Evolutionary conservation across 2,113 vertebrate genomes (phyloP).

Genomic region (Fregata magnificens): DNA sequence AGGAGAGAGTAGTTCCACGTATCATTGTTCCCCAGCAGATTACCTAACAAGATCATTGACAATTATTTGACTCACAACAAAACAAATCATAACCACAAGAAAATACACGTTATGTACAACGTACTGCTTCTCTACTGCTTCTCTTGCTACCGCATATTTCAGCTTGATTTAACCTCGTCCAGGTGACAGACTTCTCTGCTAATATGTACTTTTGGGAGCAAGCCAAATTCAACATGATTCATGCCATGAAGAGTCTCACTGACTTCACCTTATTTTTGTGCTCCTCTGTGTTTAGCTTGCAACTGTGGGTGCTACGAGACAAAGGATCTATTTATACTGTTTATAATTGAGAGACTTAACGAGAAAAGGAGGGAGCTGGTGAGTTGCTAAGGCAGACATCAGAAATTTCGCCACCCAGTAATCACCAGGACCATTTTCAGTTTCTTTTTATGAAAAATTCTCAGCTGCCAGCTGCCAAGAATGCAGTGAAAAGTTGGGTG

Average conservation of each 20-base stretch:
- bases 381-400: not conserved
- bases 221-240: conserved; percentile 19
- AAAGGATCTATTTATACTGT: not conserved
- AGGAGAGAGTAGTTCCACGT: not conserved
- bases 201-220: not conserved
- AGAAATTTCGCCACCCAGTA: not conserved
- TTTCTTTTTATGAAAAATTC: not conserved
- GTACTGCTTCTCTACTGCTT: not conserved
- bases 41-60: not conserved
- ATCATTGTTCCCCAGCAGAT: not conserved
- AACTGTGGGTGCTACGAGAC: not conserved
- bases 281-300: not conserved
- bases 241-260: not conserved
- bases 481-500: not conserved
- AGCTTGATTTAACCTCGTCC: not conserved
- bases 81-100: not conserved
- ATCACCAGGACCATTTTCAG: not conserved
- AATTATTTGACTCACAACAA: not conserved
- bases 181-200: not conserved
- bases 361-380: fast-evolving
- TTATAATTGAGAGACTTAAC: not conserved
- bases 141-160: not conserved
- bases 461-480: not conserved
- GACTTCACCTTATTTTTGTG: not conserved
- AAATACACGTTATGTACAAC: not conserved